phyloP scores from a whole-genome alignment of 2,888 invertebrate genomes.

The Luffia ferchaultella region DNA sequence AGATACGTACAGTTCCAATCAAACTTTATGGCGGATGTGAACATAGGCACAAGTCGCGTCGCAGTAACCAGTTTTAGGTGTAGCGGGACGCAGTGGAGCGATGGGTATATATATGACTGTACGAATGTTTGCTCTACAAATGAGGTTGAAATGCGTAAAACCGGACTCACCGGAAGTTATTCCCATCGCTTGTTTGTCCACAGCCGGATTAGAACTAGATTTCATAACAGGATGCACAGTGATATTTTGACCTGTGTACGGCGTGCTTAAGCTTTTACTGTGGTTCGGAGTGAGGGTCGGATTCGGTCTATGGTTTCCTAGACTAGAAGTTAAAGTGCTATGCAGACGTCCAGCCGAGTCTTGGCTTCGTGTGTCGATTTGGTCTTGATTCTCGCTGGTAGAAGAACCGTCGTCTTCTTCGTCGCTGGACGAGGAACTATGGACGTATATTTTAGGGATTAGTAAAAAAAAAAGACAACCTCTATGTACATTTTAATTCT shows the following conservation, averaged over 20 bases:
- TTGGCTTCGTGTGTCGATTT: slow-evolving; percentile 39
- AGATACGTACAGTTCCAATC: too few relatives aligned
- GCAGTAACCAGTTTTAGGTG: too few relatives aligned
- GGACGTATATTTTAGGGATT: slow-evolving; percentile 25
- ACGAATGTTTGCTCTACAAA: too few relatives aligned
- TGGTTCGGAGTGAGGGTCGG: slow-evolving; percentile 41
- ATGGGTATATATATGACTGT: too few relatives aligned
- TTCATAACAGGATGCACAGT: slow-evolving; percentile 57
- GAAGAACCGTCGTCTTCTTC: slow-evolving; percentile 68
- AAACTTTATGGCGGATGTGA: too few relatives aligned
- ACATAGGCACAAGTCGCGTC: too few relatives aligned
- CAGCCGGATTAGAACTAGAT: slow-evolving; percentile 56
- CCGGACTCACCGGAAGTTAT: slow-evolving; percentile 48
- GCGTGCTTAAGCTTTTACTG: slow-evolving; percentile 51
- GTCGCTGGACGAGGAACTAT: slow-evolving; percentile 78
- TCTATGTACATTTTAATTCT: too few relatives aligned
- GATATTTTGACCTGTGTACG: slow-evolving; percentile 47
- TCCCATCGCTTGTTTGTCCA: slow-evolving; percentile 60
- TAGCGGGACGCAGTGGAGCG: too few relatives aligned
- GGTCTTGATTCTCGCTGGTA: slow-evolving; percentile 51
- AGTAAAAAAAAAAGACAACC: too few relatives aligned
- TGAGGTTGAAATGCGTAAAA: too few relatives aligned
- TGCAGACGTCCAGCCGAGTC: slow-evolving; percentile 38
- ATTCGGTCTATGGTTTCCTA: slow-evolving; percentile 21
- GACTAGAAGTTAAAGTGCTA: slow-evolving; percentile 24